A percentile compares a stretch with the other conserved stretches of the same genome.
Evolutionary conservation across 2,888 invertebrate genomes (phyloP).

Genomic region (Sycophila texana): DNA sequence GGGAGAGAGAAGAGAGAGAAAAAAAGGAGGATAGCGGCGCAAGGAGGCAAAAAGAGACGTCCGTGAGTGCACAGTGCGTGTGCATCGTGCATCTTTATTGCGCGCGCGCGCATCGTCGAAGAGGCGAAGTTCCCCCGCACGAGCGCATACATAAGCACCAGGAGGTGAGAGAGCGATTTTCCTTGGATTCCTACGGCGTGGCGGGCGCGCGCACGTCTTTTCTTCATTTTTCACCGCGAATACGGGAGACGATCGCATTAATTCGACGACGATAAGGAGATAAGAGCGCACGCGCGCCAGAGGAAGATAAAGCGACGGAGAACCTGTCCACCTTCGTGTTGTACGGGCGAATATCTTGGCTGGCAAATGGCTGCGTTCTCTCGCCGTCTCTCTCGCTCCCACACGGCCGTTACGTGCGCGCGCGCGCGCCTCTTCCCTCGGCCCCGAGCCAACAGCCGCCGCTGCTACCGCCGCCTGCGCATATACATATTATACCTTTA

Average conservation of each 20-base stretch:
- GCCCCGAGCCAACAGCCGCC: background rate
- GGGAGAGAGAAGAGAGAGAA: slow-evolving; percentile 22
- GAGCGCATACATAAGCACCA: slow-evolving; percentile 28
- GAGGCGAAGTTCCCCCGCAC: background rate
- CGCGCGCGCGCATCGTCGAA: slow-evolving; percentile 3
- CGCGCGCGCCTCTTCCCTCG: background rate
- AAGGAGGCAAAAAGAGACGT: slow-evolving; percentile 19
- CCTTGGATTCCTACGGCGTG: slow-evolving; percentile 9
- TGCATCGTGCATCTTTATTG: slow-evolving; percentile 33
- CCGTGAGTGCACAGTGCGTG: slow-evolving; percentile 8
- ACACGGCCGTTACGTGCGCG: background rate
- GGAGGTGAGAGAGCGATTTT: slow-evolving; percentile 40
- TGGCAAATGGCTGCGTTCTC: slow-evolving; percentile 19
- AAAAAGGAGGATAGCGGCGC: background rate
- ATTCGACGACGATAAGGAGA: background rate
- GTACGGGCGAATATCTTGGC: slow-evolving; percentile 38
- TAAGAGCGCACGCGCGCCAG: background rate
- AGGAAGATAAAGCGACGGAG: background rate
- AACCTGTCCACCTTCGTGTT: slow-evolving; percentile 44
- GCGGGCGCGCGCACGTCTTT: background rate
- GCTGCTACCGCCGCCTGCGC: background rate
- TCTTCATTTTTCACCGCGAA: background rate
- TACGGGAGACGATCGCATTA: background rate
- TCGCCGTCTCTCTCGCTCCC: background rate
- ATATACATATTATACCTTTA: no score